These are phyloP conservation scores for Myotis myotis DNA, from an alignment of 2,797 vertebrate genomes.

Conservation along the genomic window DNA sequence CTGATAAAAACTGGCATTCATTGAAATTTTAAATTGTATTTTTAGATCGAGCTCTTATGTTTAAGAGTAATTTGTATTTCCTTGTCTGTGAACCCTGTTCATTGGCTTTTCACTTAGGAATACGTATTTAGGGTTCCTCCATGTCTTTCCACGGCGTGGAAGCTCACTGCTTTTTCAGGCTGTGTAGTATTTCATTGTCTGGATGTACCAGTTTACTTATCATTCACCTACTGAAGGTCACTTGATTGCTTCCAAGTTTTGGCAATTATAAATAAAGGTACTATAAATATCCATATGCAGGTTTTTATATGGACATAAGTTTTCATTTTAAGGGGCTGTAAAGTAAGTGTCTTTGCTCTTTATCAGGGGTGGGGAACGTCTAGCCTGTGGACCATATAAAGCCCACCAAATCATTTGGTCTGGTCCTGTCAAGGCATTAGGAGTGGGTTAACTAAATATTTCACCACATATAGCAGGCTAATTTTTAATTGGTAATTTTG, in stretches of 20 bases:
- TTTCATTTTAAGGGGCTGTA: background rate
- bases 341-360: background rate
- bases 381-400: no score
- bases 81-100: background rate
- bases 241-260: background rate
- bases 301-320: background rate
- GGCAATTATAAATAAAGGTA: background rate
- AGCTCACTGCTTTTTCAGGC: background rate
- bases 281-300: background rate
- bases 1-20: background rate
- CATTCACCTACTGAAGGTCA: background rate
- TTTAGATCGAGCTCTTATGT: constrained; percentile 28
- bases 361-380: background rate
- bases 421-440: no score
- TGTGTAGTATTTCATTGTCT: background rate
- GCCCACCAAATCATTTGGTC: no score
- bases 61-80: constrained; percentile 27
- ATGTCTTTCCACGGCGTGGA: background rate
- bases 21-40: background rate
- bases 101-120: background rate
- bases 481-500: no score
- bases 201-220: background rate
- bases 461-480: no score
- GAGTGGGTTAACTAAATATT: no score
- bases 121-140: background rate